Percentiles rank a stretch among this genome's conserved stretches.
phyloP scores from a whole-genome alignment of 2,888 invertebrate species.

The Myathropa florea region DNA sequence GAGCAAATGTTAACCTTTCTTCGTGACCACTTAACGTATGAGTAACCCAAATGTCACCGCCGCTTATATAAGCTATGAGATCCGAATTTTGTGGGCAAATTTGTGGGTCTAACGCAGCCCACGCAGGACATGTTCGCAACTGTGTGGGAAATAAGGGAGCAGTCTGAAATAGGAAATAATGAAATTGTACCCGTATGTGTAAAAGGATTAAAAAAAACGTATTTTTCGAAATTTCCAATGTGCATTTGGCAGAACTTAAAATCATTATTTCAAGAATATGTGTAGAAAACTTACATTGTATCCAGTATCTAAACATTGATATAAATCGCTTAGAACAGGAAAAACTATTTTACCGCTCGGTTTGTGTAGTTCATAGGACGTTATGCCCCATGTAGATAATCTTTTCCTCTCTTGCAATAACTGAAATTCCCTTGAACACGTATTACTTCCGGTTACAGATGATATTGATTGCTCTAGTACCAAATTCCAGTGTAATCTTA shows the following conservation, averaged over 20 bases:
- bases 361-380: slow-evolving; percentile 93
- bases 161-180: not conserved
- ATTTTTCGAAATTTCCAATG: no score
- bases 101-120: slow-evolving; percentile 89
- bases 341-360: slow-evolving; percentile 93
- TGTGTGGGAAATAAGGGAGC: slow-evolving; percentile 87
- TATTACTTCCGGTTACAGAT: slow-evolving; percentile 83
- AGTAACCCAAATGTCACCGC: slow-evolving; percentile 95
- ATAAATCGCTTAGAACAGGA: slow-evolving; percentile 93
- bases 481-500: slow-evolving; percentile 89
- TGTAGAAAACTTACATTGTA: slow-evolving; percentile 83
- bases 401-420: slow-evolving; percentile 95
- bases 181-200: not conserved
- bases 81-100: slow-evolving; percentile 84
- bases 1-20: slow-evolving; percentile 86
- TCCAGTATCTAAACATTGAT: slow-evolving; percentile 90
- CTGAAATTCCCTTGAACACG: slow-evolving; percentile 93
- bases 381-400: slow-evolving; percentile 95
- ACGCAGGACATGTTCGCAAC: slow-evolving; percentile 83
- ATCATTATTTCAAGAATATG: no score
- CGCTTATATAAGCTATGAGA: slow-evolving; percentile 93
- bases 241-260: no score
- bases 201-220: no score
- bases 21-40: slow-evolving; percentile 84
- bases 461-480: slow-evolving; percentile 90